Conservation (phyloP, 2,113 vertebrate genomes). For the Porphyrio hochstetteri region DNA sequence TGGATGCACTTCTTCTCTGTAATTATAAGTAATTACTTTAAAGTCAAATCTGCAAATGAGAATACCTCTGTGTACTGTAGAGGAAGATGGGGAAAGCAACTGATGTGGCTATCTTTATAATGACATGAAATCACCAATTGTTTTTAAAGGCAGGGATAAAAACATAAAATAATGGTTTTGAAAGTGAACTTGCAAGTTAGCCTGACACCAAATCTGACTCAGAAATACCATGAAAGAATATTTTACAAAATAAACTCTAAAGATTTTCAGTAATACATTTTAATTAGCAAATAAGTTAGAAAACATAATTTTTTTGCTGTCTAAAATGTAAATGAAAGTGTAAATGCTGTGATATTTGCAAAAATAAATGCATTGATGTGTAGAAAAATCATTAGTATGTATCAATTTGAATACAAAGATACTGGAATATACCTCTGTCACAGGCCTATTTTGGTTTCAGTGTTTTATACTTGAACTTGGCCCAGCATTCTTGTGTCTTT, state of each 20-base stretch:
- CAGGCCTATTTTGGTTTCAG: neutral
- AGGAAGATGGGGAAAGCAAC: constrained; percentile 19
- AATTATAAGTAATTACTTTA: constrained; percentile 58
- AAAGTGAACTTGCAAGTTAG: neutral
- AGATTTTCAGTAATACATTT: neutral
- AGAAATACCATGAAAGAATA: neutral
- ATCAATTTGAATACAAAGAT: neutral
- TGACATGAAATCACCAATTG: constrained; percentile 11
- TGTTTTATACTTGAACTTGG: neutral
- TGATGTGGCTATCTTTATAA: constrained; percentile 35
- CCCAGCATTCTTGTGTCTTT: neutral
- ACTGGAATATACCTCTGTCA: neutral
- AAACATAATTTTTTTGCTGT: neutral
- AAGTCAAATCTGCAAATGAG: constrained; percentile 54
- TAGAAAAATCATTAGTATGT: neutral
- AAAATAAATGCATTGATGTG: neutral
- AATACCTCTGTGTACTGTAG: constrained; percentile 13
- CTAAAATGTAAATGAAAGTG: neutral
- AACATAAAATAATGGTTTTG: neutral
- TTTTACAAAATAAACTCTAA: neutral
- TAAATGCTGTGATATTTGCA: neutral
- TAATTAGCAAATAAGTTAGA: neutral
- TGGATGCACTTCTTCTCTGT: constrained; percentile 32
- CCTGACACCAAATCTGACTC: neutral
- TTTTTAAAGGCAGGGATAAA: neutral